A percentile compares a stretch with the other conserved stretches of the same genome.
Evolutionary conservation across 2,888 invertebrate species (phyloP).

Genomic region (Andrena dorsata): DNA sequence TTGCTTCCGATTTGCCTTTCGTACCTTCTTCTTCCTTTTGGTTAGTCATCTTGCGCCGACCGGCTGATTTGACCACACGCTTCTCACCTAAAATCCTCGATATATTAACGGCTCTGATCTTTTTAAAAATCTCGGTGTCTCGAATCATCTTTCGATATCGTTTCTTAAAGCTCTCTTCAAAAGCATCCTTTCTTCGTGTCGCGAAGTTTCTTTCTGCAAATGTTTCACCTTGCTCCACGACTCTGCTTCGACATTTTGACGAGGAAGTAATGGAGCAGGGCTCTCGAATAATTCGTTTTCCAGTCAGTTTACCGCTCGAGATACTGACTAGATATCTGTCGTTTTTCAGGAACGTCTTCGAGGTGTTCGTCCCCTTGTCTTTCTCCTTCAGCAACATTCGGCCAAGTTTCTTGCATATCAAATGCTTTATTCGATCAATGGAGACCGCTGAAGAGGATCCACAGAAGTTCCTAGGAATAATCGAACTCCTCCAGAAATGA

Average conservation of each 20-base stretch:
- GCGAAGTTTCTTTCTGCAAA: conserved; percentile 2
- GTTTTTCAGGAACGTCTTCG: conserved; percentile 61
- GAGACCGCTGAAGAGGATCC: conserved; percentile 54
- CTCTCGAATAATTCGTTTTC: conserved; percentile 1
- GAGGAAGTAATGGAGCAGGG: background rate
- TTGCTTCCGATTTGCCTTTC: background rate
- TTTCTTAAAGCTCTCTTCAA: background rate
- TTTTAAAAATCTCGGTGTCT: background rate
- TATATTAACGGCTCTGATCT: background rate
- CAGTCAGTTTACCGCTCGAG: conserved; percentile 58
- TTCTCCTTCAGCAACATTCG: conserved; percentile 65
- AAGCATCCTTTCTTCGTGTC: background rate
- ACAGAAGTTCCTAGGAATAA: conserved; percentile 17
- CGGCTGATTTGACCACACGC: background rate
- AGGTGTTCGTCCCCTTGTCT: conserved; percentile 66
- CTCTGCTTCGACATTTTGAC: background rate
- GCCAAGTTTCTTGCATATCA: conserved; percentile 72
- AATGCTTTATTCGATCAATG: conserved; percentile 68
- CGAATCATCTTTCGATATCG: conserved; percentile 1
- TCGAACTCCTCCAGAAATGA: conserved; percentile 14
- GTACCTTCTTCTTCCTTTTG: background rate
- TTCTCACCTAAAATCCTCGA: background rate
- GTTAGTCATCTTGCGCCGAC: background rate
- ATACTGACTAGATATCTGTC: conserved; percentile 64
- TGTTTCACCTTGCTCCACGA: background rate